A percentile compares a stretch with the other conserved stretches of the same genome.
Conservation (phyloP, 2,797 vertebrate genomes). For the Poliocrania exsul region DNA sequence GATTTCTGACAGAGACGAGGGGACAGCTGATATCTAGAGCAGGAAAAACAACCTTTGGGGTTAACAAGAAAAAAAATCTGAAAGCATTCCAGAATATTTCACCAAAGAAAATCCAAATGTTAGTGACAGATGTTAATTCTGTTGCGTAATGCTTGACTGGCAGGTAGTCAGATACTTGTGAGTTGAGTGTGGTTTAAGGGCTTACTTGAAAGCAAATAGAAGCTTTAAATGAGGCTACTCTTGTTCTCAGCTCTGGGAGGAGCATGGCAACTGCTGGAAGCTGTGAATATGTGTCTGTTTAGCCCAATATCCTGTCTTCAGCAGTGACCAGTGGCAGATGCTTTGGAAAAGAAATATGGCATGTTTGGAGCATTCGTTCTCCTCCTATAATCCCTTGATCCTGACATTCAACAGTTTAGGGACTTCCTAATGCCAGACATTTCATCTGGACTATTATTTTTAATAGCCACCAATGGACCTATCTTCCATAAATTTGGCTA, state of each 20-base stretch:
- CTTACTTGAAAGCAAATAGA: conserved; percentile 50
- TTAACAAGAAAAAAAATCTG: conserved; percentile 4
- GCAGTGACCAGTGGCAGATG: neutral
- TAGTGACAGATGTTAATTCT: conserved; percentile 43
- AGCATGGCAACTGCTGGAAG: neutral
- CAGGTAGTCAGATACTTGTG: conserved; percentile 47
- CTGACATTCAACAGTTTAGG: neutral
- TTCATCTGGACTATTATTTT: conserved; percentile 8
- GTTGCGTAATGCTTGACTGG: conserved; percentile 50
- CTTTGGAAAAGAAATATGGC: conserved; percentile 6
- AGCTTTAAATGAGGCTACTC: conserved; percentile 23
- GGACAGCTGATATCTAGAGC: neutral
- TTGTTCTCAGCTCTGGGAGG: neutral
- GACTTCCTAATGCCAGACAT: neutral
- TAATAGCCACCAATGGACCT: conserved; percentile 1
- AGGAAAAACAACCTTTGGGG: neutral
- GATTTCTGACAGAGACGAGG: neutral
- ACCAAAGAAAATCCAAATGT: conserved; percentile 16
- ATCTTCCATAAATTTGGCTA: conserved; percentile 42
- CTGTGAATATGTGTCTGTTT: conserved; percentile 9
- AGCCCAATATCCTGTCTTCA: neutral
- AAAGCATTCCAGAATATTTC: conserved; percentile 16
- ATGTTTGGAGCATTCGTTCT: neutral
- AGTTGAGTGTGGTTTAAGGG: conserved; percentile 18
- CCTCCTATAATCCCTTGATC: neutral